Conservation (phyloP, 1,140 invertebrate species). For the Pygmarrhopalites habei region DNA sequence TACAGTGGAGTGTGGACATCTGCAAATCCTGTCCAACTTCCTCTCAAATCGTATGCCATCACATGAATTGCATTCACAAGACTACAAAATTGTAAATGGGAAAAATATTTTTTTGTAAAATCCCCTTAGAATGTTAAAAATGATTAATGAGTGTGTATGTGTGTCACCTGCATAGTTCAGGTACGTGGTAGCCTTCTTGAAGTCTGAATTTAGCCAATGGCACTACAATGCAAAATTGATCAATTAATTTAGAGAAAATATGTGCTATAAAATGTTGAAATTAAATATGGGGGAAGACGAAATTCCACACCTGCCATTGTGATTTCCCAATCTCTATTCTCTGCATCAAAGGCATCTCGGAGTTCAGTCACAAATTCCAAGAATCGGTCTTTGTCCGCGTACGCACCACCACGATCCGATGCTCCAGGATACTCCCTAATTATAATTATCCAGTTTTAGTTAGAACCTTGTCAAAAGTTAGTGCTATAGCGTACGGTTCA, state of each 20-base stretch:
- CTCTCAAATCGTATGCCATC: slow-evolving; percentile 50
- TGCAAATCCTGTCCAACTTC: slow-evolving; percentile 46
- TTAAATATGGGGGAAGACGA: too few species aligned
- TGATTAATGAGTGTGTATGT: too few species aligned
- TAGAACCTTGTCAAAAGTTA: too few species aligned
- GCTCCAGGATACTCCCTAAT: slow-evolving; percentile 42
- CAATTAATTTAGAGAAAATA: too few species aligned
- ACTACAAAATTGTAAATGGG: slow-evolving; percentile 12
- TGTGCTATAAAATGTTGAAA: too few species aligned
- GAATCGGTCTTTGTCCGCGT: slow-evolving; percentile 43
- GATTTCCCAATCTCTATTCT: slow-evolving; percentile 42
- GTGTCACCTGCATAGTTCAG: slow-evolving; percentile 44
- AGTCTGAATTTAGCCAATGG: slow-evolving; percentile 44
- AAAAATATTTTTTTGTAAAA: neutral
- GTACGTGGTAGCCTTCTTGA: slow-evolving; percentile 45
- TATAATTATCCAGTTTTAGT: too few species aligned
- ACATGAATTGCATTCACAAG: slow-evolving; percentile 44
- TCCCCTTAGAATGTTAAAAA: neutral
- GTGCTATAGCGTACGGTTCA: too few species aligned
- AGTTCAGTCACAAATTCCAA: slow-evolving; percentile 43
- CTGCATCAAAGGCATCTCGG: slow-evolving; percentile 42
- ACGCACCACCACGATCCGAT: slow-evolving; percentile 43
- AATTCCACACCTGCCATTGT: too few species aligned
- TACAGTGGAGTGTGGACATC: slow-evolving; percentile 43
- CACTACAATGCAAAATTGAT: too few species aligned